A percentile compares a stretch with the other conserved stretches of the same genome.
These are phyloP conservation scores for Pachyrhynchus sulphureomaculatus DNA, from an alignment of 1,140 invertebrate species.

Conservation along the genomic window DNA sequence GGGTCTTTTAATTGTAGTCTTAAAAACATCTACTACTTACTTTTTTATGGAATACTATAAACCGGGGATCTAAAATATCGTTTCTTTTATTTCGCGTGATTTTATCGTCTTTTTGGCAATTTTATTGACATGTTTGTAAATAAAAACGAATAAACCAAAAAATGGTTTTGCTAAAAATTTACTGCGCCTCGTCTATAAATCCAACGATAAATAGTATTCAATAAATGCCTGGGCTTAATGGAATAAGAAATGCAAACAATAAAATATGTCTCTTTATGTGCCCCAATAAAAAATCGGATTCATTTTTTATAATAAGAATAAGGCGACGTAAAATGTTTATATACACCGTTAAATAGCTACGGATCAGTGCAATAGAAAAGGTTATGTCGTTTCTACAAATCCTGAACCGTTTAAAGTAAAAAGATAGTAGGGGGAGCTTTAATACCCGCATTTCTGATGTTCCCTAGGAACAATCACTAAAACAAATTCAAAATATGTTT, in stretches of 20 bases:
- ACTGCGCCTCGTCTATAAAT: constrained; percentile 11
- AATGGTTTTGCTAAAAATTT: constrained; percentile 14
- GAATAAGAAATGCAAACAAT: constrained; percentile 31
- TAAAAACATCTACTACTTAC: too few species aligned
- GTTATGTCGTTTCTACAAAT: constrained; percentile 28
- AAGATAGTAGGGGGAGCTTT: constrained; percentile 12
- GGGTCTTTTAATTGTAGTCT: too few species aligned
- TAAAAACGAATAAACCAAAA: constrained; percentile 2
- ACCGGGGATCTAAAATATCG: too few species aligned
- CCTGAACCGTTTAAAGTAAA: constrained; percentile 1
- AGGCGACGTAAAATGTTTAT: constrained; percentile 26
- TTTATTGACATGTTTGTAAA: not conserved
- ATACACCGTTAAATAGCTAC: constrained; percentile 29
- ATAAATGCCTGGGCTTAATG: constrained; percentile 26
- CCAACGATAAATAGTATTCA: constrained; percentile 19
- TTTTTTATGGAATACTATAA: too few species aligned
- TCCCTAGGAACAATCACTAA: constrained; percentile 24
- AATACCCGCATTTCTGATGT: constrained; percentile 16
- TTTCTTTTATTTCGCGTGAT: too few species aligned
- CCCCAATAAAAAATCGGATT: constrained; percentile 20
- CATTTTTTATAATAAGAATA: constrained; percentile 24
- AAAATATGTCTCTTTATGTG: constrained; percentile 21
- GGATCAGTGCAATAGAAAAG: constrained; percentile 20
- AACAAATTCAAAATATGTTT: constrained; percentile 31
- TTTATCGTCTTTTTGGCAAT: not conserved